Evolutionary conservation across 2,113 vertebrate species (phyloP).

Genomic region (Scytalopus superciliaris): DNA sequence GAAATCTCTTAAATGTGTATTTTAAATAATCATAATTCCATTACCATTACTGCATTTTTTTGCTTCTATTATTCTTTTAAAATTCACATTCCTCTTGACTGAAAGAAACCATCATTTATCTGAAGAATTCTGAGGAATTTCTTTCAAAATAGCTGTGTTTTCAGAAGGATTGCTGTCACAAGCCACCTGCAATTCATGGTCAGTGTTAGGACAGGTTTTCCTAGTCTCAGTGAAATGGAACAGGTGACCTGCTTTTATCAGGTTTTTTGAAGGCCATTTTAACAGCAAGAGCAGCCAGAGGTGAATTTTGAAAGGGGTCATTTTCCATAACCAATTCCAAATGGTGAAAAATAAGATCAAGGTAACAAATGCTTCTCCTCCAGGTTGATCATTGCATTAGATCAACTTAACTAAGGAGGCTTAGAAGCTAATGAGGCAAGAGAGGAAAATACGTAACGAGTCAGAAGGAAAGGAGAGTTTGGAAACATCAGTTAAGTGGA

Average conservation of each 20-base stretch:
- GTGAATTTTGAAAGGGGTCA: background rate
- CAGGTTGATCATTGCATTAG: background rate
- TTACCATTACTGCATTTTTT: background rate
- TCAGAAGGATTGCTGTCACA: background rate
- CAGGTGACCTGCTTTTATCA: background rate
- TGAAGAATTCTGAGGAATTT: background rate
- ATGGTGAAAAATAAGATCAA: background rate
- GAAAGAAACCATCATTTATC: background rate
- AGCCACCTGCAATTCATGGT: background rate
- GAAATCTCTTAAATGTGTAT: background rate
- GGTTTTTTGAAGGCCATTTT: background rate
- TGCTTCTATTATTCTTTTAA: background rate
- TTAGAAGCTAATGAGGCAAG: background rate
- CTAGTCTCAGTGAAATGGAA: background rate
- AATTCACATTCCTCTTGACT: background rate
- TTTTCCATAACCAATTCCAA: background rate
- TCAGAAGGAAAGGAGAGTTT: background rate
- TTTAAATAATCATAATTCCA: background rate
- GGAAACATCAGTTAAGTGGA: background rate
- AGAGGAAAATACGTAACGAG: background rate
- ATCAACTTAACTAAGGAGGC: background rate
- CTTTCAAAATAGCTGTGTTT: background rate
- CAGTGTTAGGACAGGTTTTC: background rate
- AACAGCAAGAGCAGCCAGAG: background rate
- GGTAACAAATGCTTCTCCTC: background rate